A percentile compares a stretch with the other conserved stretches of the same genome.
phyloP scores from a whole-genome alignment of 2,113 vertebrate genomes.

The Chamaea fasciata region DNA sequence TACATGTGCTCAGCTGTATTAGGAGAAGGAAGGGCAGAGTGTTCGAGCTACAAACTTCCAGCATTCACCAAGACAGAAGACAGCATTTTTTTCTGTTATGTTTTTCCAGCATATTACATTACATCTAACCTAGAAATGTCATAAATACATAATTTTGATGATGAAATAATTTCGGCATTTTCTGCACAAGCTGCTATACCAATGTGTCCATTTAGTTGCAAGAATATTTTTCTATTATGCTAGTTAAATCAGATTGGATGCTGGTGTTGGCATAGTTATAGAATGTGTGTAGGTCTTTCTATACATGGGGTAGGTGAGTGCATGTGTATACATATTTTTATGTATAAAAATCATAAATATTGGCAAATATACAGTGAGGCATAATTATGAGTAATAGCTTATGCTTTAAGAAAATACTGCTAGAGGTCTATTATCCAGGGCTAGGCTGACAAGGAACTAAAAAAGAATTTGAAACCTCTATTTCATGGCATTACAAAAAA shows the following conservation, averaged over 20 bases:
- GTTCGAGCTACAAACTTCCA: background rate
- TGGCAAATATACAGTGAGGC: background rate
- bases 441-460: background rate
- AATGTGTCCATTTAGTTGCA: background rate
- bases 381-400: background rate
- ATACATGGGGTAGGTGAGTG: background rate
- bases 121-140: conserved; percentile 26
- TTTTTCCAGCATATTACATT: background rate
- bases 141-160: background rate
- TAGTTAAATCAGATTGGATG: background rate
- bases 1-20: background rate
- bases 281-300: background rate
- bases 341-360: background rate
- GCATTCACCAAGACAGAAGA: background rate
- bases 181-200: background rate
- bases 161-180: background rate
- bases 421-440: background rate
- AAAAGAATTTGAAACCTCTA: background rate
- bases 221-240: background rate
- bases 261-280: background rate
- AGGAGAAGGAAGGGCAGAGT: background rate
- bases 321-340: background rate
- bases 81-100: background rate
- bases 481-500: background rate
- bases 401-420: background rate